A percentile compares a stretch with the other conserved stretches of the same genome.
Evolutionary conservation across 2,113 vertebrate species (phyloP).

Genomic region (human): DNA sequence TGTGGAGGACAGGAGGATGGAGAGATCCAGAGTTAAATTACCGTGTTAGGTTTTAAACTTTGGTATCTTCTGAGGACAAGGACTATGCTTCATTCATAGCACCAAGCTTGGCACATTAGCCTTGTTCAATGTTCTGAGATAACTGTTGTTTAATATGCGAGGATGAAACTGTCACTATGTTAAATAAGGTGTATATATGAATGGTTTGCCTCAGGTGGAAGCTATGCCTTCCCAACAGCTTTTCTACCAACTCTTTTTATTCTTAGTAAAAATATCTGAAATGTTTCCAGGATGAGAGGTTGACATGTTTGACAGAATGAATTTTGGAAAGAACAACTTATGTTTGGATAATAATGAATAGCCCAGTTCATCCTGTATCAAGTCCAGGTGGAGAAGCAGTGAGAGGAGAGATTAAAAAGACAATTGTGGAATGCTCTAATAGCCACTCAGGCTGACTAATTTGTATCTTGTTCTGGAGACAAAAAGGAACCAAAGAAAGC

Average conservation of each 20-base stretch:
- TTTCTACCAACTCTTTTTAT: slow-evolving; percentile 5
- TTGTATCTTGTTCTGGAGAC: not conserved
- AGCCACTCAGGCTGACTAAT: not conserved
- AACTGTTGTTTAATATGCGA: not conserved
- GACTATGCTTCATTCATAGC: not conserved
- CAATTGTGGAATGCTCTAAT: not conserved
- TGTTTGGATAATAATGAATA: not conserved
- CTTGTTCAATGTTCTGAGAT: not conserved
- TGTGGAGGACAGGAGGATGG: not conserved
- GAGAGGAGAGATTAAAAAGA: not conserved
- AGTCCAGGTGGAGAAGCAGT: not conserved
- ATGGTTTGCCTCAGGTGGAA: not conserved
- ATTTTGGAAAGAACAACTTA: not conserved
- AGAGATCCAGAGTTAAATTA: not conserved
- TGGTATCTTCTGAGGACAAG: slow-evolving; percentile 16
- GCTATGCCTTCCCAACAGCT: not conserved
- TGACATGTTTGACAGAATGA: not conserved
- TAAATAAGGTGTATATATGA: not conserved
- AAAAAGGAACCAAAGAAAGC: not conserved
- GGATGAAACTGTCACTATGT: not conserved
- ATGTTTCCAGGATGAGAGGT: not conserved
- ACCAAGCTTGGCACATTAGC: not conserved
- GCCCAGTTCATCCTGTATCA: not conserved
- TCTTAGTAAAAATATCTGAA: slow-evolving; percentile 41
- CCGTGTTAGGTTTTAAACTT: not conserved